Conservation (phyloP, 2,113 vertebrate genomes). For the Oreochromis tanganicae region DNA sequence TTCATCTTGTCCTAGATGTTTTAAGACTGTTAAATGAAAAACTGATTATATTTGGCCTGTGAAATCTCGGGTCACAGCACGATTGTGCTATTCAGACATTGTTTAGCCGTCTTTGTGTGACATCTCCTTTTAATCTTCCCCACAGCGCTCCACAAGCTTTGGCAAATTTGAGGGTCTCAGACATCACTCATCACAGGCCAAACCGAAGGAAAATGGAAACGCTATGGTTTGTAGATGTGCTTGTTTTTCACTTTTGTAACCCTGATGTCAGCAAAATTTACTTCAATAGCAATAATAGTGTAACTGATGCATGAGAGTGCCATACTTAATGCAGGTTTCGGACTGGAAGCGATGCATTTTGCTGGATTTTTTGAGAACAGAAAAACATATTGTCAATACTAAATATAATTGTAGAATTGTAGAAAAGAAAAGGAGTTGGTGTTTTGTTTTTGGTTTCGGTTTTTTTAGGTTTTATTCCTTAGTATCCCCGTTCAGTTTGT, state of each 20-base stretch:
- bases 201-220: slow-evolving; percentile 73
- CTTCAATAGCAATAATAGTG: neutral
- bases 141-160: slow-evolving; percentile 85
- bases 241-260: neutral
- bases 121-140: neutral
- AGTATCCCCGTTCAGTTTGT: neutral
- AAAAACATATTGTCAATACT: neutral
- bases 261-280: neutral
- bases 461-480: neutral
- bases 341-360: neutral
- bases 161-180: slow-evolving; percentile 81
- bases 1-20: neutral
- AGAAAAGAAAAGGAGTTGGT: neutral
- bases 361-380: neutral
- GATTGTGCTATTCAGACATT: neutral
- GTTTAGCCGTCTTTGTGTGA: neutral
- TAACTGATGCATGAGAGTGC: neutral
- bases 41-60: neutral
- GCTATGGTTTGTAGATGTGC: slow-evolving; percentile 53
- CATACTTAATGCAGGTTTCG: neutral
- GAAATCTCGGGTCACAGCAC: neutral
- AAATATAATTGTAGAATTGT: neutral
- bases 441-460: neutral
- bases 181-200: slow-evolving; percentile 65
- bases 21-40: neutral